Conservation (phyloP, 2,888 invertebrate genomes). For the Platynereis dumerilii region DNA sequence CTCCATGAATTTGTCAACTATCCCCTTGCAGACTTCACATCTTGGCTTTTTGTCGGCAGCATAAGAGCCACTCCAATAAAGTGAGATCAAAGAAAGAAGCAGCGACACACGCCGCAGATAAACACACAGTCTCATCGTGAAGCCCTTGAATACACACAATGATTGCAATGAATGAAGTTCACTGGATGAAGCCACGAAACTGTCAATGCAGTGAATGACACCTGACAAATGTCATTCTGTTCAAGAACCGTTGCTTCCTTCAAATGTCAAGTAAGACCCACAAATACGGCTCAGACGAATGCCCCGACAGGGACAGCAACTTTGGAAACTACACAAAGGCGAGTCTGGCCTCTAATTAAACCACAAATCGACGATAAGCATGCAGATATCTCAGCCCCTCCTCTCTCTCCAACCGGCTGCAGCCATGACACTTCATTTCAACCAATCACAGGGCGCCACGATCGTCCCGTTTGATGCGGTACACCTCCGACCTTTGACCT, state of each 20-base stretch:
- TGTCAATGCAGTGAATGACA: background rate
- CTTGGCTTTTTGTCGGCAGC: constrained; percentile 23
- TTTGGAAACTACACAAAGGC: too few relatives aligned
- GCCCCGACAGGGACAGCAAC: too few relatives aligned
- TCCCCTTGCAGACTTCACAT: constrained; percentile 32
- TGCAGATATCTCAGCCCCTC: background rate
- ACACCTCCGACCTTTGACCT: too few relatives aligned
- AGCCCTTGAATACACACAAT: too few relatives aligned
- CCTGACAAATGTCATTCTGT: background rate
- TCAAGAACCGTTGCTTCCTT: too few relatives aligned
- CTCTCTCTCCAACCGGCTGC: background rate
- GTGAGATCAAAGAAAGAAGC: background rate
- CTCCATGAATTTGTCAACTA: constrained; percentile 32
- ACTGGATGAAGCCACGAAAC: constrained; percentile 3
- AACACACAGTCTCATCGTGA: too few relatives aligned
- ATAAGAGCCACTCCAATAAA: background rate
- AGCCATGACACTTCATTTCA: constrained; percentile 12
- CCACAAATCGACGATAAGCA: background rate
- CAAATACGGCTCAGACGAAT: too few relatives aligned
- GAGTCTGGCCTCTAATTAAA: background rate
- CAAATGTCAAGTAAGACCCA: too few relatives aligned
- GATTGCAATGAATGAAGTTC: background rate
- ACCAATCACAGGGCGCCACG: constrained; percentile 26
- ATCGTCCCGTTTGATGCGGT: constrained; percentile 10
- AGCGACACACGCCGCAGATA: too few relatives aligned